phyloP scores from a whole-genome alignment of 2,113 vertebrate genomes.

The Heterocephalus glaber region DNA sequence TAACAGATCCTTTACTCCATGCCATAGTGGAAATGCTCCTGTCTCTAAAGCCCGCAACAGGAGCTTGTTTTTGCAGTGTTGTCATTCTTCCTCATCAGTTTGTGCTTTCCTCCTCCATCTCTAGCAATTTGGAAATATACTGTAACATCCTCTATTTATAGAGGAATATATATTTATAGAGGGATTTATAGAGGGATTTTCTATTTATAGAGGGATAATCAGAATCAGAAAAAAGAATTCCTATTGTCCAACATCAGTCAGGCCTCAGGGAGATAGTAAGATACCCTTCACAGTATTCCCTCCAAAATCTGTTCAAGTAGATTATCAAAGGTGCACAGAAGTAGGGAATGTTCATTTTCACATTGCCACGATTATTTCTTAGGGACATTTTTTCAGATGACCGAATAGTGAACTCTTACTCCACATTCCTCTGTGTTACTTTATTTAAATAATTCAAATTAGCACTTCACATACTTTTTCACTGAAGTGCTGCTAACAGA shows the following conservation, averaged over 20 bases:
- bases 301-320: neutral
- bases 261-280: neutral
- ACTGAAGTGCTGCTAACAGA: neutral
- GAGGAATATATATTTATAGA: neutral
- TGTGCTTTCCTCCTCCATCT: neutral
- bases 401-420: conserved; percentile 1
- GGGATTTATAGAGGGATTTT: neutral
- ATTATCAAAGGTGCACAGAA: neutral
- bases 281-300: neutral
- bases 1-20: neutral
- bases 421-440: neutral
- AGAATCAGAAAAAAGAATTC: neutral
- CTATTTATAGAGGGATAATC: neutral
- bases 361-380: neutral
- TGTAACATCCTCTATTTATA: neutral
- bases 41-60: neutral
- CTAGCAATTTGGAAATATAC: neutral
- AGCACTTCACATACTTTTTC: neutral
- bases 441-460: neutral
- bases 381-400: conserved; percentile 13
- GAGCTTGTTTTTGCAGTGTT: neutral
- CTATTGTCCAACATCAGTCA: neutral
- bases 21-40: too few species aligned
- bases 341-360: neutral
- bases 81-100: neutral